Evolutionary conservation across 2,113 vertebrate genomes (phyloP).

Genomic region (Morone saxatilis): DNA sequence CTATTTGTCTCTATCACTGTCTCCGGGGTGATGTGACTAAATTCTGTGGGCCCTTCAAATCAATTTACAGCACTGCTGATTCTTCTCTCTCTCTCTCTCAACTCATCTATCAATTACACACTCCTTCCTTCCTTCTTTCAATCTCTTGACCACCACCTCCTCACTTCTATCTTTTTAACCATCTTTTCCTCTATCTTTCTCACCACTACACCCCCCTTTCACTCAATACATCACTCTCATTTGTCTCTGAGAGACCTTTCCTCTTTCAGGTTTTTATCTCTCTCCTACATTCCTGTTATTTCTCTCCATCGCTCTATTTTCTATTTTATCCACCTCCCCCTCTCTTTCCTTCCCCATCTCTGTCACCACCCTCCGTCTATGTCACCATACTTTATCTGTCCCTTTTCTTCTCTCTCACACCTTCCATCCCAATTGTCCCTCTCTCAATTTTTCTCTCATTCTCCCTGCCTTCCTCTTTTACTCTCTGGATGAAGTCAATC

Average conservation of each 20-base stretch:
- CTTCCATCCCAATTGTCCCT: background rate
- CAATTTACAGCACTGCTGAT: slow-evolving; percentile 48
- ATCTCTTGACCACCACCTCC: slow-evolving; percentile 32
- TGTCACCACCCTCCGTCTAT: background rate
- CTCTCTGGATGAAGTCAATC: slow-evolving; percentile 23
- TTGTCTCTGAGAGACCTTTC: background rate
- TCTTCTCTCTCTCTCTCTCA: background rate
- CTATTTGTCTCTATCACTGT: slow-evolving; percentile 54
- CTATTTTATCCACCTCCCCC: background rate
- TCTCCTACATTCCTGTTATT: slow-evolving; percentile 1
- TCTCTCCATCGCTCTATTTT: background rate
- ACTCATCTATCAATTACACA: slow-evolving; percentile 20
- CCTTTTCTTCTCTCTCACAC: background rate
- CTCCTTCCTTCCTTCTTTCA: slow-evolving; percentile 13
- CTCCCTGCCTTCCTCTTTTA: background rate
- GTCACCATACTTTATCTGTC: background rate
- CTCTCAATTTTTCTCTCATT: background rate
- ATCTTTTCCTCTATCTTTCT: background rate
- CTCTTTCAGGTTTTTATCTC: too few relatives aligned
- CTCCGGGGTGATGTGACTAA: slow-evolving; percentile 44
- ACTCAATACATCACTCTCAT: slow-evolving; percentile 31
- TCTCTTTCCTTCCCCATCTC: background rate
- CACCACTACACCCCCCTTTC: background rate
- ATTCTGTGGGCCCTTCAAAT: slow-evolving; percentile 53
- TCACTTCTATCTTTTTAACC: background rate